phyloP scores from a whole-genome alignment of 2,113 vertebrate genomes.

The Dermatemys mawii region DNA sequence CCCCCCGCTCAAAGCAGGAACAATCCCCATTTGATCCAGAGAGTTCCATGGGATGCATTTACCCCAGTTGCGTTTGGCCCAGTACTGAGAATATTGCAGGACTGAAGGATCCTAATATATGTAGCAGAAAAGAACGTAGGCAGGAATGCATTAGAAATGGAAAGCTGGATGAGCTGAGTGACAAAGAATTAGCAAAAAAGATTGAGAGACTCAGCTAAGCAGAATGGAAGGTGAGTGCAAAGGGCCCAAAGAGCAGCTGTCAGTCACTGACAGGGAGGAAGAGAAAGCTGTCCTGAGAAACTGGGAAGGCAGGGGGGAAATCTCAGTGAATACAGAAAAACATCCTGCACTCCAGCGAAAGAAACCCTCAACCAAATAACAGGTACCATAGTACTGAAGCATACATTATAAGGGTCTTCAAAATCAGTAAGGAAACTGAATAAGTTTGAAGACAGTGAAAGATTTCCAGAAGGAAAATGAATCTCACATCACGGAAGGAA shows the following conservation, averaged over 20 bases:
- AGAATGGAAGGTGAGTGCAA: background rate
- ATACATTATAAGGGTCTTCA: background rate
- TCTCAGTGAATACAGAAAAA: background rate
- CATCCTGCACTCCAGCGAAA: background rate
- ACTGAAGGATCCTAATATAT: background rate
- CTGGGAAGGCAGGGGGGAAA: background rate
- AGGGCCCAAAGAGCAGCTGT: background rate
- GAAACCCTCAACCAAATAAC: background rate
- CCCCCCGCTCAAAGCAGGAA: too few species aligned
- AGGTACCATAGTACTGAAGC: background rate
- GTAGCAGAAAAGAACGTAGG: background rate
- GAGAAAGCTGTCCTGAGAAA: background rate
- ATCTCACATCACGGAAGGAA: background rate
- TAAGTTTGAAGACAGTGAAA: background rate
- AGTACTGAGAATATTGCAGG: slow-evolving; percentile 2
- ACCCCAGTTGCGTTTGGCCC: background rate
- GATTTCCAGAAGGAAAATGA: background rate
- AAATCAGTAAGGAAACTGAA: background rate
- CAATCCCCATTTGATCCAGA: background rate
- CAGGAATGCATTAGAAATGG: background rate
- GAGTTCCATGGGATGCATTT: background rate
- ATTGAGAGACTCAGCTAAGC: background rate
- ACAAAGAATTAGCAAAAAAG: background rate
- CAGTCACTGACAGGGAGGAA: background rate
- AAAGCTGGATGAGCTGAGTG: background rate